phyloP scores from a whole-genome alignment of 2,797 vertebrate genomes.

The Acanthis flammea region DNA sequence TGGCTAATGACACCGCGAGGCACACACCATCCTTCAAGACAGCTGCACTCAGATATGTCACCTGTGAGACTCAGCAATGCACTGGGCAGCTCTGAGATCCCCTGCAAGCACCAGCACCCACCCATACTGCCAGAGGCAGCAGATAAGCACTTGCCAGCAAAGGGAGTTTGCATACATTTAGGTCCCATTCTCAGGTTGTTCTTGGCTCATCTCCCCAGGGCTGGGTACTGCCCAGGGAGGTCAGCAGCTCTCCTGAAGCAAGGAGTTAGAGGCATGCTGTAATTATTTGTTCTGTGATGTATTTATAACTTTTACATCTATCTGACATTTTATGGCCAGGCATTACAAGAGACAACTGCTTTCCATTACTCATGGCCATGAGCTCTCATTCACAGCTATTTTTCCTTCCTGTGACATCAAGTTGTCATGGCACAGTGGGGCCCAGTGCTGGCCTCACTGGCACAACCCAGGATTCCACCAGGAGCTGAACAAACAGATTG shows the following conservation, averaged over 20 bases:
- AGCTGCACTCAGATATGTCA: not conserved
- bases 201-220: not conserved
- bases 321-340: conserved; percentile 22
- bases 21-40: not conserved
- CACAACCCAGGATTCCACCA: not conserved
- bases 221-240: not conserved
- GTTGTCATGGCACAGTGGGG: not conserved
- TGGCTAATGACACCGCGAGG: not conserved
- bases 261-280: not conserved
- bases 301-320: conserved; percentile 46
- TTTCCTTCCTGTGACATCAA: not conserved
- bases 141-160: not conserved
- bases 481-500: not conserved
- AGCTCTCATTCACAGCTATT: not conserved
- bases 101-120: not conserved
- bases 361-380: conserved; percentile 1
- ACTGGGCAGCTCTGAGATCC: not conserved
- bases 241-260: not conserved
- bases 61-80: not conserved
- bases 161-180: not conserved
- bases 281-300: conserved; percentile 5
- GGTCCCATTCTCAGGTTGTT: not conserved
- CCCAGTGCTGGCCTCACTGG: not conserved
- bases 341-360: conserved; percentile 11
- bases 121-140: not conserved